These are phyloP conservation scores for Odontamblyopus lacepedii DNA, from an alignment of 2,797 vertebrate genomes.

Conservation along the genomic window DNA sequence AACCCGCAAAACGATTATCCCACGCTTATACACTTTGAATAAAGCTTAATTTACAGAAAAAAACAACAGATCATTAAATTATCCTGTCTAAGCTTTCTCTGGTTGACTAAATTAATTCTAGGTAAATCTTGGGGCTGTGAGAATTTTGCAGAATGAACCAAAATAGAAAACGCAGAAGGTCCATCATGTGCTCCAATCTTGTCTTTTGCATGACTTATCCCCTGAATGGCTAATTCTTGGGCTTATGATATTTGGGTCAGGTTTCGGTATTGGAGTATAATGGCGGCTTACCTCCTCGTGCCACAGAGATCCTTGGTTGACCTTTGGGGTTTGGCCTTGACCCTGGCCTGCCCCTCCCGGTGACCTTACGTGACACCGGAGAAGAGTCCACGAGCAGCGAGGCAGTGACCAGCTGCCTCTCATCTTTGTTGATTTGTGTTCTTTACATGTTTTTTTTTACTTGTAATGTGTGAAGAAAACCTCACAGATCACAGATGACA, in stretches of 20 bases:
- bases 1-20: background rate
- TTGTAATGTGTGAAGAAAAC: too few species aligned
- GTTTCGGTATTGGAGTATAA: background rate
- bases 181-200: background rate
- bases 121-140: background rate
- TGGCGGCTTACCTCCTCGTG: background rate
- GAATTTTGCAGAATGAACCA: background rate
- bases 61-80: background rate
- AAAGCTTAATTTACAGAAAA: background rate
- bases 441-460: too few species aligned
- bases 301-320: constrained; percentile 1
- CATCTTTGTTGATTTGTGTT: background rate
- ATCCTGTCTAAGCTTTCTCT: too few species aligned
- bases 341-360: background rate
- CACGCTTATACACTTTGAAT: background rate
- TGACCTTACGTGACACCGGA: background rate
- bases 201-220: background rate
- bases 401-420: background rate
- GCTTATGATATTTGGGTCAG: background rate
- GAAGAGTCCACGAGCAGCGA: background rate
- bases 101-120: background rate
- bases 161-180: background rate
- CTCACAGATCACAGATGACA: too few species aligned
- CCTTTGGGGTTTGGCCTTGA: background rate
- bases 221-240: background rate